Conservation (phyloP, 2,113 vertebrate genomes). For the Isurus oxyrinchus region DNA sequence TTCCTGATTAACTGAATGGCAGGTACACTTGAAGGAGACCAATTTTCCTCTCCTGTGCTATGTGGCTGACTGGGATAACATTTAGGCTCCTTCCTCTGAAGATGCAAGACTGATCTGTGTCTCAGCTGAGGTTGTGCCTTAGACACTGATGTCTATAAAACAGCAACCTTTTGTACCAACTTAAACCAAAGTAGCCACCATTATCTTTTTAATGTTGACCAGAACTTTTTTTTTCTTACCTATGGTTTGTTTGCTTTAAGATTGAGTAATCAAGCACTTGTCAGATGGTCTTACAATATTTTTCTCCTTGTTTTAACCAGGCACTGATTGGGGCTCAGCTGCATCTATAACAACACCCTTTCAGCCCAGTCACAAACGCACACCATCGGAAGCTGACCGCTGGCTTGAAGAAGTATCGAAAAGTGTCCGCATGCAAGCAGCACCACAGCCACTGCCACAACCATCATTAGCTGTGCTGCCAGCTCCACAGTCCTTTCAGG, state of each 20-base stretch:
- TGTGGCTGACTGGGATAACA: neutral
- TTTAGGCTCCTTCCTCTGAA: neutral
- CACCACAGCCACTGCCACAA: slow-evolving; percentile 57
- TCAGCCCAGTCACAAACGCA: slow-evolving; percentile 74
- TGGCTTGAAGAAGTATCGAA: slow-evolving; percentile 96
- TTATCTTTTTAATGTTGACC: neutral
- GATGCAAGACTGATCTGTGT: neutral
- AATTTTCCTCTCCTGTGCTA: neutral
- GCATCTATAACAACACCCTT: slow-evolving; percentile 49
- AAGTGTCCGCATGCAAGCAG: slow-evolving; percentile 68
- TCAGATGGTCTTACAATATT: neutral
- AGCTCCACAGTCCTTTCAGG: slow-evolving; percentile 60
- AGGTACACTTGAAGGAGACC: neutral
- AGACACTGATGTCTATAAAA: neutral
- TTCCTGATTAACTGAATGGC: neutral
- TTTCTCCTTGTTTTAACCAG: slow-evolving; percentile 48
- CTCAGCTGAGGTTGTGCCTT: neutral
- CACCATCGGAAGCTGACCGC: slow-evolving; percentile 90
- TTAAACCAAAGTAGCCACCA: too few species aligned
- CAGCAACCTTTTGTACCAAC: neutral
- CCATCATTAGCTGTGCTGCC: slow-evolving; percentile 51
- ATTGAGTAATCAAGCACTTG: neutral
- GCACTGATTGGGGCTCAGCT: slow-evolving; percentile 58
- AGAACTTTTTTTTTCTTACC: neutral
- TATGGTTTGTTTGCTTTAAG: neutral